phyloP scores from a whole-genome alignment of 2,888 invertebrate genomes.

The Automeris io region DNA sequence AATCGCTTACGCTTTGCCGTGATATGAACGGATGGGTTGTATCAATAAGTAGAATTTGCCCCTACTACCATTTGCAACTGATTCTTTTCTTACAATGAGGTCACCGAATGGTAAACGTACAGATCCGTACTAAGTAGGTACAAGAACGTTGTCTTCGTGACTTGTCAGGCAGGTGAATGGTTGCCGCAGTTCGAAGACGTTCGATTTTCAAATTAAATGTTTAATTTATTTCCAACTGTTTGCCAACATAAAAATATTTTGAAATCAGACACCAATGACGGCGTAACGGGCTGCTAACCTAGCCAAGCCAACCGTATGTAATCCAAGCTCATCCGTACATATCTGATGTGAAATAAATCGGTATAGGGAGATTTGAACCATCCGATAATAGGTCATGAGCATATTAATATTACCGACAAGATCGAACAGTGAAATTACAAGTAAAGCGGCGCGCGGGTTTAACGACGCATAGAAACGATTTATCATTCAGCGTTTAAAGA shows the following conservation, averaged over 20 bases:
- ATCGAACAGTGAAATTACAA: conserved; percentile 64
- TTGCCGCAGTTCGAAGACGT: conserved; percentile 18
- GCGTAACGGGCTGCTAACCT: conserved; percentile 46
- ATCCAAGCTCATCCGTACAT: conserved; percentile 50
- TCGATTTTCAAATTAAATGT: conserved; percentile 37
- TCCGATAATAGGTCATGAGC: conserved; percentile 63
- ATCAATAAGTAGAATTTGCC: conserved; percentile 28
- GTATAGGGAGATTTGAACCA: conserved; percentile 44
- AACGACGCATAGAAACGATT: conserved; percentile 66
- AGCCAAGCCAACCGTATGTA: conserved; percentile 39
- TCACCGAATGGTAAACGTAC: conserved; percentile 34
- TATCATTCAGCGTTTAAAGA: conserved; percentile 59
- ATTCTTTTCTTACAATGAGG: conserved; percentile 55
- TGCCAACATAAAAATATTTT: conserved; percentile 58
- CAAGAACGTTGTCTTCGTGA: conserved; percentile 7
- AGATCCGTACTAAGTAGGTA: background rate
- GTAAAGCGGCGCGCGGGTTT: conserved; percentile 54
- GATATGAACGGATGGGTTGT: conserved; percentile 35
- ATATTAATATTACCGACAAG: conserved; percentile 72
- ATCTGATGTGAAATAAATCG: conserved; percentile 63
- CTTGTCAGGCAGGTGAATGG: conserved; percentile 39
- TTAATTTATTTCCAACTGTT: conserved; percentile 38
- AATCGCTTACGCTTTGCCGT: conserved; percentile 25
- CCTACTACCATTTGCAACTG: conserved; percentile 30
- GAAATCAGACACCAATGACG: conserved; percentile 46